Percentiles rank a stretch among this genome's conserved stretches.
These are phyloP conservation scores for Drosophila mayri DNA, from an alignment of 1,140 invertebrate genomes.

Conservation along the genomic window DNA sequence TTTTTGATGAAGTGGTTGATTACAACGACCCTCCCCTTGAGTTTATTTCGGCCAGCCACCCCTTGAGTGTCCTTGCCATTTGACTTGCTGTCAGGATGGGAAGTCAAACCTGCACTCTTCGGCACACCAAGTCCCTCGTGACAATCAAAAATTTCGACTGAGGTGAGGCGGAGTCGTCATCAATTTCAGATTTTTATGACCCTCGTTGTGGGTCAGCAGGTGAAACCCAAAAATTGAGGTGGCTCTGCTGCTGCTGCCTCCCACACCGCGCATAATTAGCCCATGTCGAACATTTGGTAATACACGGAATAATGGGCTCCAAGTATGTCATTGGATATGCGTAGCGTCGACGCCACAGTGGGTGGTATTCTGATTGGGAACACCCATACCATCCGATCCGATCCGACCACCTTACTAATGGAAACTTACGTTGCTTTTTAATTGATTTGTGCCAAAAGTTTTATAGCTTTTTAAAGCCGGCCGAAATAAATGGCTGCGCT, in stretches of 20 bases:
- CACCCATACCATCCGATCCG: slow-evolving; percentile 8
- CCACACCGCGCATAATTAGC: slow-evolving; percentile 47
- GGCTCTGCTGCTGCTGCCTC: slow-evolving; percentile 15
- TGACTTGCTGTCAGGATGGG: slow-evolving; percentile 36
- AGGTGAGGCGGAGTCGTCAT: slow-evolving; percentile 26
- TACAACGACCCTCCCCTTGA: slow-evolving; percentile 30
- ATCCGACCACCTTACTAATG: slow-evolving; percentile 13
- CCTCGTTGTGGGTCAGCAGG: slow-evolving; percentile 64
- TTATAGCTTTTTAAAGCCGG: slow-evolving; percentile 60
- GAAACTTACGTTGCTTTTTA: slow-evolving; percentile 60
- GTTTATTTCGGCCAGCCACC: background rate
- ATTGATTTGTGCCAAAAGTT: slow-evolving; percentile 77
- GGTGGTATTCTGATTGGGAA: slow-evolving; percentile 70
- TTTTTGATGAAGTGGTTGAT: slow-evolving; percentile 59
- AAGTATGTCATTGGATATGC: slow-evolving; percentile 65
- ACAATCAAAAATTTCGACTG: slow-evolving; percentile 7
- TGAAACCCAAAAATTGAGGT: slow-evolving; percentile 52
- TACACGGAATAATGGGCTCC: slow-evolving; percentile 43
- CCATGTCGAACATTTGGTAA: slow-evolving; percentile 62
- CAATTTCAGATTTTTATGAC: slow-evolving; percentile 33
- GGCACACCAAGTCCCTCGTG: background rate
- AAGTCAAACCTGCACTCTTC: slow-evolving; percentile 8
- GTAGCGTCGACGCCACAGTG: slow-evolving; percentile 70
- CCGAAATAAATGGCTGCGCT: slow-evolving; percentile 36
- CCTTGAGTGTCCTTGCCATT: slow-evolving; percentile 20